phyloP scores from a whole-genome alignment of 2,797 vertebrate genomes.

The Numenius phaeopus region DNA sequence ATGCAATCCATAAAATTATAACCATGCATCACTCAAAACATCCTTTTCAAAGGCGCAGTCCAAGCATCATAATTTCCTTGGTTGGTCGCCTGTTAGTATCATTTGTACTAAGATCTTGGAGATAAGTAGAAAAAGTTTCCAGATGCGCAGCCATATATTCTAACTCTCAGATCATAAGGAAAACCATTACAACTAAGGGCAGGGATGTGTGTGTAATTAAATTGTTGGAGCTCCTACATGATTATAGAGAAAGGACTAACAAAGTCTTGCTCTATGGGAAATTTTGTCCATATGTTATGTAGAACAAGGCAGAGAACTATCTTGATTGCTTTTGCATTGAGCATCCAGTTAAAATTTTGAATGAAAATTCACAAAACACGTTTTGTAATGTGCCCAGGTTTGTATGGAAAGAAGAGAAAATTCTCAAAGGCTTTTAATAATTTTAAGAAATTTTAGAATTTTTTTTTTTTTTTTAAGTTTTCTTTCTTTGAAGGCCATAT shows the following conservation, averaged over 20 bases:
- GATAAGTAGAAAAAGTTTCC: constrained; percentile 60
- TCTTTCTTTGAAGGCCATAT: not conserved
- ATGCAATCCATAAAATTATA: constrained; percentile 45
- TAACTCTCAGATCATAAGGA: not conserved
- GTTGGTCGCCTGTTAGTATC: constrained; percentile 52
- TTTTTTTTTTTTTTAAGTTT: not conserved
- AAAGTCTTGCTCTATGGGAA: not conserved
- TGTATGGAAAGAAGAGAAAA: not conserved
- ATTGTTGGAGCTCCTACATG: not conserved
- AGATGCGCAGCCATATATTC: constrained; percentile 46
- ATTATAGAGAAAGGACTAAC: not conserved
- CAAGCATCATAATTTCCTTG: constrained; percentile 74
- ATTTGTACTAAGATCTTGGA: constrained; percentile 56
- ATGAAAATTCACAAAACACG: not conserved
- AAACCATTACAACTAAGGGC: not conserved
- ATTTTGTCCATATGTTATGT: not conserved
- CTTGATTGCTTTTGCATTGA: not conserved
- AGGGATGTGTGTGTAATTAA: not conserved
- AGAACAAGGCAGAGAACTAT: not conserved
- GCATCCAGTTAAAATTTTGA: not conserved
- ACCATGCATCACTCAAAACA: constrained; percentile 61
- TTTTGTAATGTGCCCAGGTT: not conserved
- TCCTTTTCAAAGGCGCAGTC: constrained; percentile 55
- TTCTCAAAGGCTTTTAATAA: not conserved
- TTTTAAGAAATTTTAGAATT: not conserved